A percentile compares a stretch with the other conserved stretches of the same genome.
Evolutionary conservation across 2,888 invertebrate species (phyloP).

Genomic region (Tryphoninae sp.): DNA sequence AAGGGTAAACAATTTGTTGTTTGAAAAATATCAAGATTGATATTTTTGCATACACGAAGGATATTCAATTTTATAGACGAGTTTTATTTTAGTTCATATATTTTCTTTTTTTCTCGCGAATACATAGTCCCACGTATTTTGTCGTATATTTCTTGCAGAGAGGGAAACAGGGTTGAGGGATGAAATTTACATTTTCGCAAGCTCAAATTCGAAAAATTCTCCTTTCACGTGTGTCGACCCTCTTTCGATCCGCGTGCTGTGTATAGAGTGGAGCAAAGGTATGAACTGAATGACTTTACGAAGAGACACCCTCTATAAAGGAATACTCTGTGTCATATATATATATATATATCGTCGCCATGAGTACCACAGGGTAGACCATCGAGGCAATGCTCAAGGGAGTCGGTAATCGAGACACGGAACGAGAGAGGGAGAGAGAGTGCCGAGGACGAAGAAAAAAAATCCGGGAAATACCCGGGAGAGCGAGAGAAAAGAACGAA

Average conservation of each 20-base stretch:
- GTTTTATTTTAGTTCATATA: neutral
- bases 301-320: neutral
- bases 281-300: neutral
- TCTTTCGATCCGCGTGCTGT: neutral
- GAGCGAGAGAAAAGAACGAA: constrained; percentile 41
- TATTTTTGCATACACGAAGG: neutral
- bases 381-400: constrained; percentile 23
- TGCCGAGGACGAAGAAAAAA: neutral
- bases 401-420: constrained; percentile 35
- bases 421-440: constrained; percentile 11
- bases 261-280: neutral
- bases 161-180: neutral
- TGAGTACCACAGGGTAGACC: neutral
- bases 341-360: neutral
- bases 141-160: neutral
- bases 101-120: neutral
- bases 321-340: neutral
- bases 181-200: neutral
- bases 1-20: neutral
- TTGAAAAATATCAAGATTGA: neutral
- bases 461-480: neutral
- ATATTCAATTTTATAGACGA: neutral
- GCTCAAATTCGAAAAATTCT: neutral
- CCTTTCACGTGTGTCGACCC: neutral
- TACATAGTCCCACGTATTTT: neutral